Evolutionary conservation across 2,888 invertebrate genomes (phyloP).

Genomic region (Ceratothoa steindachneri): DNA sequence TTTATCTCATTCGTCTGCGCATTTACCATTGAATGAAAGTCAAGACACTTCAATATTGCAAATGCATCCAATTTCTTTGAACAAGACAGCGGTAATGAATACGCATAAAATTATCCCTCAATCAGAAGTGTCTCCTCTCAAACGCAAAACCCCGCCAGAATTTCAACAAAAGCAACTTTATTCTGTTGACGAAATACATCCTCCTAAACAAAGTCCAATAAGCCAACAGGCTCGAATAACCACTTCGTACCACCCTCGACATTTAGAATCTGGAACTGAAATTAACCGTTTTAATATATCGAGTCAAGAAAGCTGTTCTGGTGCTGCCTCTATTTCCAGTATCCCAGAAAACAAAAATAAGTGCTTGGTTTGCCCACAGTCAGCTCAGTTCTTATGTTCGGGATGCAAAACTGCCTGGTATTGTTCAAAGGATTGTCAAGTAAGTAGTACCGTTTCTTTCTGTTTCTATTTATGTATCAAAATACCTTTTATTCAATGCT

Average conservation of each 20-base stretch:
- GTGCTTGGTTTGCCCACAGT: constrained; percentile 31
- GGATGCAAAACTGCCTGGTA: constrained; percentile 46
- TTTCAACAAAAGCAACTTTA: background rate
- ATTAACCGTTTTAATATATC: background rate
- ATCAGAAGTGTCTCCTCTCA: too few relatives aligned
- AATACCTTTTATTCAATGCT: too few relatives aligned
- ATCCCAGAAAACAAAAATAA: constrained; percentile 27
- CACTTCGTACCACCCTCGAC: background rate
- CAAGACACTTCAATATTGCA: background rate
- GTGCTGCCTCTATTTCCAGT: constrained; percentile 3
- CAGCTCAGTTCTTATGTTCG: constrained; percentile 36
- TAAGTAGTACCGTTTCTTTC: constrained; percentile 14
- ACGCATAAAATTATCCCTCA: background rate
- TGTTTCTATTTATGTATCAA: too few relatives aligned
- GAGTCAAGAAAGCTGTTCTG: background rate
- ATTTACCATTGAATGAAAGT: background rate
- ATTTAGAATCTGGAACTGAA: background rate
- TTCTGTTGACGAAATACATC: too few relatives aligned
- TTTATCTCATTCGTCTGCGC: background rate
- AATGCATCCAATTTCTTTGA: background rate
- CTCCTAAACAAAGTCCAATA: background rate
- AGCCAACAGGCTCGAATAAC: background rate
- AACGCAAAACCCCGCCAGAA: background rate
- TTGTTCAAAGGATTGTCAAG: constrained; percentile 42
- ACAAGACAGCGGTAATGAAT: background rate